Base-by-base conservation (phyloP, 2,888 invertebrate genomes). In the Drosophila maculinotata region DNA sequence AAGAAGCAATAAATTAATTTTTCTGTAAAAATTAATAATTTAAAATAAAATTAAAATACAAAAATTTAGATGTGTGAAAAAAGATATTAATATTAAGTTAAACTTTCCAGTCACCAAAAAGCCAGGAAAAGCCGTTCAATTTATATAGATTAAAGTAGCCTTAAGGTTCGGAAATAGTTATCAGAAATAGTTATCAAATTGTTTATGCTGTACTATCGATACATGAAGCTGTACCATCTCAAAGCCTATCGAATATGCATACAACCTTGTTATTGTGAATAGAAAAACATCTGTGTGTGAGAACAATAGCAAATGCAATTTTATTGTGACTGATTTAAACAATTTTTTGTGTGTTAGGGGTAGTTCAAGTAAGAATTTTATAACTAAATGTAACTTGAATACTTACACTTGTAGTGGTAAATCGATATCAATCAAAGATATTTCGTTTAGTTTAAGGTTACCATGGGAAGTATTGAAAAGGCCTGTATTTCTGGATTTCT, bases 401-500 rank as follows among this genome's bases (percentile, higher is more conserved):
- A 33, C 4, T 1, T 15, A 28, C 4, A 23, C 20, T 12, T 20
- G 23, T n/a, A n/a, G n/a, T n/a, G n/a, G n/a, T n/a, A n/a, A n/a
- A n/a, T n/a, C n/a, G n/a, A n/a, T n/a, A n/a, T n/a, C n/a, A n/a
- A 41, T 33, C 31, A 39, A 20, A 39, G 26, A 30, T 49, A 49
- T 62, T n/a, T 49, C 17, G 5, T 41, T 31, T 38, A 53, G 25
- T n/a, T 30, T 26, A 36, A 56, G 20, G 25, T 51, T 26, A 56
- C 36, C 39, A 96, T 97, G 97, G 97, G 97, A 44, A 96, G 96
- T 90, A 94, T 95, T 84, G 95, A 95, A 82, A 94, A 94, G 92
- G 96, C 95, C 51, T 94, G 95, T 78, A 94, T 96, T 87, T 95
- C 96, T 49, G 96, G 96, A 76, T 97, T 96, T 92, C 94, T 97